These are phyloP conservation scores for Phaenicophaeus curvirostris DNA, from an alignment of 2,797 vertebrate genomes.

Conservation along the genomic window DNA sequence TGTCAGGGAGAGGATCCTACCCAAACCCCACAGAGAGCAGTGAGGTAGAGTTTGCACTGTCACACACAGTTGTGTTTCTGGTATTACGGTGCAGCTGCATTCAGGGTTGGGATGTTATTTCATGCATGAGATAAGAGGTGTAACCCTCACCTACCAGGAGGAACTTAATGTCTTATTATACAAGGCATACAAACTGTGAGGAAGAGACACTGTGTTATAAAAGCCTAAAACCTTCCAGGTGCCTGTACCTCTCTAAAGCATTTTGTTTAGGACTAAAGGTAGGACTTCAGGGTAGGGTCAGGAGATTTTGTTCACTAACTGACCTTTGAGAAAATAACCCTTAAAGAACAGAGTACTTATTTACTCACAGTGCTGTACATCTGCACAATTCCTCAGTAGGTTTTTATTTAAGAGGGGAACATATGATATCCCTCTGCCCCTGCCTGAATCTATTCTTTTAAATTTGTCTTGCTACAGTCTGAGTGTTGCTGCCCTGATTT, in stretches of 20 bases:
- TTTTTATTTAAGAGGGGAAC: background rate
- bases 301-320: background rate
- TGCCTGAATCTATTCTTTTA: background rate
- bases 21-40: background rate
- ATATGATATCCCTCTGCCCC: background rate
- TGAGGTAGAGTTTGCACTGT: background rate
- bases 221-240: background rate
- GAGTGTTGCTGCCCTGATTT: background rate
- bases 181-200: no score
- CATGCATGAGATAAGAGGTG: background rate
- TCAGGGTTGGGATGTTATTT: background rate
- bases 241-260: background rate
- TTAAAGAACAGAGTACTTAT: background rate
- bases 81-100: background rate
- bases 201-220: background rate
- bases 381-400: background rate
- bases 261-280: background rate
- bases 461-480: background rate
- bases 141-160: background rate
- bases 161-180: background rate
- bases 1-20: background rate
- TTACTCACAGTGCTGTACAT: background rate
- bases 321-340: background rate
- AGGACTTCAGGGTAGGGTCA: background rate
- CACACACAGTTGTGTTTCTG: background rate